Evolutionary conservation across 2,797 vertebrate species (phyloP), one percentile per base, ranked within the genome.

Genomic region (Peromyscus attwateri): DNA sequence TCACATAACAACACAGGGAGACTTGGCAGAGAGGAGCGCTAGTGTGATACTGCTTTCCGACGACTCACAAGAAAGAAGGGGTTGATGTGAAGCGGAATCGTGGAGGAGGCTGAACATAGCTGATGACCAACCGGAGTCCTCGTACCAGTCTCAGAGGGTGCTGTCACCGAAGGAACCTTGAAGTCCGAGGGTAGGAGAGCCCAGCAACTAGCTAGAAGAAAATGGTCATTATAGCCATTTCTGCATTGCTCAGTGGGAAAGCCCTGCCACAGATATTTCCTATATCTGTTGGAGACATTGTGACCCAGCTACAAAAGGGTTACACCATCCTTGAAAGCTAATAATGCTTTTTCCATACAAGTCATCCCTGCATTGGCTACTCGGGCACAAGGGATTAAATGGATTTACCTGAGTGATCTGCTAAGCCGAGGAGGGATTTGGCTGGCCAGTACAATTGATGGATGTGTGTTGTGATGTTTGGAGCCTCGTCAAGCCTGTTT

Each of bases 311-410:
- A 31, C 49, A 10, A 70, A 73, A n/a, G 55, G 76, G 10, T 66
- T 64, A 82, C 14, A 55, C 4, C 23, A 16, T 62, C 57, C 43
- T n/a, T 52, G 68, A n/a, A 23, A 70, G 83, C 64, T 70, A 64
- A 87, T 52, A n/a, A 52, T 9, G 31, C n/a, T 49, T n/a, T 89
- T 84, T 76, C 29, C 77, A 1, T 43, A 57, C 11, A 83, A 79
- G 34, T 70, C 52, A 10, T 9, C 76, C 29, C 57, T 14, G 27
- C 60, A 62, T 49, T 10, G 2, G 46, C 82, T 83, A 5, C 84
- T 40, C 60, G 21, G 77, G 90, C 49, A 52, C 49, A 82, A 88
- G 49, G 68, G 55, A 89, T 88, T 91, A 85, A 34, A 87, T 40
- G n/a, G 84, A 90, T 66, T 37, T 70, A 25, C 60, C 34, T 60